Conservation (phyloP, 2,797 vertebrate genomes). For the Agapornis canus region DNA sequence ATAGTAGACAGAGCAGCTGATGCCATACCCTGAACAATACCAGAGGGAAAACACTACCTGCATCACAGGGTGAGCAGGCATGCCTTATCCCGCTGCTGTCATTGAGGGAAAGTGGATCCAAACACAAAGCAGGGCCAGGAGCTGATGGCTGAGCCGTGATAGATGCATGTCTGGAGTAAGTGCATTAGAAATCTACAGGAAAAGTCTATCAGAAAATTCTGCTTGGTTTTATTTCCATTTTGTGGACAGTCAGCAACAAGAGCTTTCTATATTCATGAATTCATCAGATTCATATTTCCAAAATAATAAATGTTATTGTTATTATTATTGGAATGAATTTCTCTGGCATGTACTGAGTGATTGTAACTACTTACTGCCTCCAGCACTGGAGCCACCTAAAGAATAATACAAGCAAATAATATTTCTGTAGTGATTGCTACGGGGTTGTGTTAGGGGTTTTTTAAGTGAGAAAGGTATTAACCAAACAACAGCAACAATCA, state of each 20-base stretch:
- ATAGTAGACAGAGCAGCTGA: background rate
- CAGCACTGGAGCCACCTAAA: conserved; percentile 42
- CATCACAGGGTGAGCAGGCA: background rate
- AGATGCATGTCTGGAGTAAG: background rate
- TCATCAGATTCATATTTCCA: conserved; percentile 21
- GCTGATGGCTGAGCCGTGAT: background rate
- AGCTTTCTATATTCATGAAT: conserved; percentile 53
- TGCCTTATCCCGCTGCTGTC: fast-evolving
- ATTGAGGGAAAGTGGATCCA: background rate
- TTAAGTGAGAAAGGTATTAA: conserved; percentile 35
- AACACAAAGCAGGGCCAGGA: background rate
- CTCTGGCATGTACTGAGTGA: conserved; percentile 40
- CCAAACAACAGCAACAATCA: conserved; percentile 11
- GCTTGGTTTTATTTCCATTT: background rate
- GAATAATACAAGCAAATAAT: conserved; percentile 34
- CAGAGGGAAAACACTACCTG: background rate
- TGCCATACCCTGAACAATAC: background rate
- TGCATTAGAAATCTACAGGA: background rate
- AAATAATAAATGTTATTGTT: conserved; percentile 41
- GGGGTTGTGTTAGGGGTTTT: background rate
- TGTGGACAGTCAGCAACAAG: background rate
- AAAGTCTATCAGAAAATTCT: background rate
- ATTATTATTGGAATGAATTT: conserved; percentile 32
- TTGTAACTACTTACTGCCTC: conserved; percentile 23
- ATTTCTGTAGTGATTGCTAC: background rate